phyloP scores from a whole-genome alignment of 2,797 vertebrate species.

The Macropus fuliginosus region DNA sequence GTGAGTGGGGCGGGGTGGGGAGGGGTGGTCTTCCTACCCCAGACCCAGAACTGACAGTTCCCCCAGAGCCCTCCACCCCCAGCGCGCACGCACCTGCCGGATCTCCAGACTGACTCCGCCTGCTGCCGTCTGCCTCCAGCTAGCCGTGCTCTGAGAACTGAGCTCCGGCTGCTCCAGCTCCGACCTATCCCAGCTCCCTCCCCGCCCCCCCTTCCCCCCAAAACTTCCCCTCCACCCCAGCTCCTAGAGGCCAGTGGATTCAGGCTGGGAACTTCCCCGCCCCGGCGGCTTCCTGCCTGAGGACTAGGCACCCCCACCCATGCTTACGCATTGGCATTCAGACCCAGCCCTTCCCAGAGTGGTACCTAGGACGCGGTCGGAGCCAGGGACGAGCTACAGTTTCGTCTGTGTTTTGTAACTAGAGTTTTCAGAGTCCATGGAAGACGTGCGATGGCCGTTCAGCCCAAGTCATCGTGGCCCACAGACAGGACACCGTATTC shows the following conservation, averaged over 20 bases:
- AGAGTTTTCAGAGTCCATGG: not conserved
- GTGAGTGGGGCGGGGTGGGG: not conserved
- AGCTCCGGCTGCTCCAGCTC: not conserved
- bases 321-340: not conserved
- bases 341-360: not conserved
- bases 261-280: not conserved
- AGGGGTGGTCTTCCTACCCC: not conserved
- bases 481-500: not conserved
- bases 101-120: not conserved
- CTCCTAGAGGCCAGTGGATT: not conserved
- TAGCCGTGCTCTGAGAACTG: not conserved
- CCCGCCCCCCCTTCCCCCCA: not conserved
- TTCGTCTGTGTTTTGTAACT: not conserved
- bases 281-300: not conserved
- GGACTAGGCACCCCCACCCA: not conserved
- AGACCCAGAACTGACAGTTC: not conserved
- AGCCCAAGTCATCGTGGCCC: not conserved
- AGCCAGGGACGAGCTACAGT: not conserved
- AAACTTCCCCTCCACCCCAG: not conserved
- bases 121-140: not conserved
- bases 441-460: not conserved
- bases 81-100: not conserved
- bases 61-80: not conserved
- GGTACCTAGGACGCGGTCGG: not conserved
- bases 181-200: not conserved